Base-by-base conservation (phyloP, 2,797 vertebrate species). In the Sibirionetta formosa region DNA sequence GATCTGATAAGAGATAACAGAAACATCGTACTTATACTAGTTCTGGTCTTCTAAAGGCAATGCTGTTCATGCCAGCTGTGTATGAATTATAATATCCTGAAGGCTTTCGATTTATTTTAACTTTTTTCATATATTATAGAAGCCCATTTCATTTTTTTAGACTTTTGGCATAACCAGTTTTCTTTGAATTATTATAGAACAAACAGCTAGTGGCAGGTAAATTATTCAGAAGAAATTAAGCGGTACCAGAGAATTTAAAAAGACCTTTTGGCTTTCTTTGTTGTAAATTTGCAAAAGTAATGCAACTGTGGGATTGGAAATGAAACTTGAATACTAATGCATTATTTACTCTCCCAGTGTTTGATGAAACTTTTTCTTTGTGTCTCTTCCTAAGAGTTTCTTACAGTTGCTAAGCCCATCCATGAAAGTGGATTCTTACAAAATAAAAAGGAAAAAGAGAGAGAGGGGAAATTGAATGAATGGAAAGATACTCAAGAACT, bases 211-310 rank as follows among this genome's bases (percentile, higher is more conserved):
- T 95, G 93, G 82, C 93, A 97, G 94, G 88, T 97, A 97, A 97
- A 97, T 97, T 97, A 98, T 97, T 98, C 96, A 95, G 58, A 96
- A 97, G 86, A 98, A 98, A 98, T 97, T 97, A 98, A 97, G 88
- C 20, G 1, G 82, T 96, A 95, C 73, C 77, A 94, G 51, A 97
- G 60, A 97, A 97, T 96, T 97, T 92, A 76, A 95, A 97, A 96
- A 91, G 65, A 97, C 53, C 64, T 96, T 97, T 97, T 95, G 81
- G 77, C 90, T 97, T 97, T 58, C 53, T 71, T 93, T 95, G 65
- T 81, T 96, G 61, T 92, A 96, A 96, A 97, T 97, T 97, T 97
- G 54, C 79, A 96, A 91, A 97, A 96, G 73, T 88, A 96, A 96
- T 31, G 5, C 79, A 96, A 91, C 68, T 83, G 58, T 90, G 60